phyloP scores from a whole-genome alignment of 2,797 vertebrate species.

The Sebastes umbrosus region DNA sequence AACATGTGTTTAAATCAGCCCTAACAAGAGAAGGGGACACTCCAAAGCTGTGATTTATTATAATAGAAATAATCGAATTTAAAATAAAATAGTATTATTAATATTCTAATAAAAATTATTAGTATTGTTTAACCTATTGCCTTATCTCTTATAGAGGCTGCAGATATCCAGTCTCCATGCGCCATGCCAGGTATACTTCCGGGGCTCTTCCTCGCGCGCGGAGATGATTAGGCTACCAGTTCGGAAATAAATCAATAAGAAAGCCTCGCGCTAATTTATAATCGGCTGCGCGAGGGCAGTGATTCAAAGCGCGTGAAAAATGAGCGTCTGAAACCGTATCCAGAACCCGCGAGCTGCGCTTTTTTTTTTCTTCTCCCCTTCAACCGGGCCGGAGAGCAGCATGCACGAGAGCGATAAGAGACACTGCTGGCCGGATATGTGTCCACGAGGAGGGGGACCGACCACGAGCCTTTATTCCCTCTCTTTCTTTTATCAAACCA shows the following conservation, averaged over 20 bases:
- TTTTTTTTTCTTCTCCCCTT: conserved; percentile 5
- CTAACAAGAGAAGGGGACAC: not conserved
- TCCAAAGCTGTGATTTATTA: not conserved
- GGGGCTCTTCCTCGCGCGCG: conserved; percentile 50
- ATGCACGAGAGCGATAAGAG: conserved; percentile 65
- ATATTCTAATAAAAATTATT: not conserved
- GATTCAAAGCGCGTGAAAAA: conserved; percentile 74
- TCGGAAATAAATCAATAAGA: conserved; percentile 78
- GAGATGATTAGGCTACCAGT: conserved; percentile 61
- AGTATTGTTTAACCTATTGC: not conserved
- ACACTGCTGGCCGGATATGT: conserved; percentile 52
- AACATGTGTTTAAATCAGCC: conserved; percentile 33
- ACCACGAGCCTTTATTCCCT: not conserved
- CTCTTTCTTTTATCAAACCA: conserved; percentile 45
- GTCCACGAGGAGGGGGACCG: conserved; percentile 20
- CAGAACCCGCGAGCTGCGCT: conserved; percentile 50
- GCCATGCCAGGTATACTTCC: conserved; percentile 48
- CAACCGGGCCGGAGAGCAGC: conserved; percentile 30
- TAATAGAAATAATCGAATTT: too few species aligned
- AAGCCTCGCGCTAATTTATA: conserved; percentile 71
- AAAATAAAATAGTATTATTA: not conserved
- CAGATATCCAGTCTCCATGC: conserved; percentile 12
- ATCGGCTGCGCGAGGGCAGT: conserved; percentile 57
- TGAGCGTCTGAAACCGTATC: conserved; percentile 64
- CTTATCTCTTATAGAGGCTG: conserved; percentile 14